Conservation (phyloP, 1,140 invertebrate genomes). For the Periplaneta americana region DNA sequence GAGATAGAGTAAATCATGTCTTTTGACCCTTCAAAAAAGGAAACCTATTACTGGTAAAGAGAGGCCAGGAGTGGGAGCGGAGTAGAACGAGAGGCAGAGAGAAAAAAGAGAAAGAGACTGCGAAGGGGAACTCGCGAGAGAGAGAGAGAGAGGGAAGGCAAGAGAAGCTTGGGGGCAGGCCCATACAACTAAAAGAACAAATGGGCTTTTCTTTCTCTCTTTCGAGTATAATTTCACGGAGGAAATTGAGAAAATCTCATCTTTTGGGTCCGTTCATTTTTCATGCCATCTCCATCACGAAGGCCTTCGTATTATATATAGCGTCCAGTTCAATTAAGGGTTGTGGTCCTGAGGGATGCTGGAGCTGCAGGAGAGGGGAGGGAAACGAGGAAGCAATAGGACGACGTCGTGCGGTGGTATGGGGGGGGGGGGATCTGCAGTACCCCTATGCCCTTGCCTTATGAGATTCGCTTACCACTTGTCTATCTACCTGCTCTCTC, state of each 20-base stretch:
- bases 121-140: not conserved
- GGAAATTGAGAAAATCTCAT: slow-evolving; percentile 37
- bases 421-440: not conserved
- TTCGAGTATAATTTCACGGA: slow-evolving; percentile 34
- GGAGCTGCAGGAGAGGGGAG: not conserved
- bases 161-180: not conserved
- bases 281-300: slow-evolving; percentile 33
- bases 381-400: not conserved
- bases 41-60: slow-evolving; percentile 20
- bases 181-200: slow-evolving; percentile 19
- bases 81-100: not conserved
- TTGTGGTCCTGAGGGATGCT: slow-evolving; percentile 12
- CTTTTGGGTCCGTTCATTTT: slow-evolving; percentile 37
- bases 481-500: not conserved
- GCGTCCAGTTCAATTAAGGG: slow-evolving; percentile 20
- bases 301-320: slow-evolving; percentile 14
- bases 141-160: not conserved
- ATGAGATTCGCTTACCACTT: too few relatives aligned
- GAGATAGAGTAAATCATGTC: slow-evolving; percentile 21
- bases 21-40: slow-evolving; percentile 21
- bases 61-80: not conserved
- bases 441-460: not conserved
- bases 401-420: not conserved
- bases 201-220: slow-evolving; percentile 20
- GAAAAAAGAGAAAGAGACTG: not conserved